These are phyloP conservation scores for Gymnocheta viridis DNA, from an alignment of 2,888 invertebrate genomes.

Conservation along the genomic window DNA sequence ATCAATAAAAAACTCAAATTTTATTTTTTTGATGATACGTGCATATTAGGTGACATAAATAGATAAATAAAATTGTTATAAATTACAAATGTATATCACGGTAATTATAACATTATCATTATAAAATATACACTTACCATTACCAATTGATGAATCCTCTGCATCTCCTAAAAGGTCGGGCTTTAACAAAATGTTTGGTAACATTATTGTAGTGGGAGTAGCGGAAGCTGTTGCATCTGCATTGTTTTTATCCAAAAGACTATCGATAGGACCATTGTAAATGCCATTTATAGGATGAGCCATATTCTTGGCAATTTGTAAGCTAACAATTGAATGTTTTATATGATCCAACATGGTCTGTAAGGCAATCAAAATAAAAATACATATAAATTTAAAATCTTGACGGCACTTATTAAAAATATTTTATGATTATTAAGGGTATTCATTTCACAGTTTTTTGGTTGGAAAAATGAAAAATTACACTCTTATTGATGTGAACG, in stretches of 20 bases:
- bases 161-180: conserved; percentile 73
- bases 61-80: too few relatives aligned
- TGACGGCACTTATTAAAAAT: neutral
- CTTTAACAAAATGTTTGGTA: conserved; percentile 60
- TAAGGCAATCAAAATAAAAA: conserved; percentile 70
- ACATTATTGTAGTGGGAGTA: conserved; percentile 70
- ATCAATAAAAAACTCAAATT: too few relatives aligned
- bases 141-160: conserved; percentile 78
- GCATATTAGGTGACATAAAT: too few relatives aligned
- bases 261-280: conserved; percentile 86
- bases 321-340: conserved; percentile 98
- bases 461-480: too few relatives aligned
- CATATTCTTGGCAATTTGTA: conserved; percentile 99
- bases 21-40: too few relatives aligned
- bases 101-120: neutral
- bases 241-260: conserved; percentile 48
- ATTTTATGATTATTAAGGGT: neutral
- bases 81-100: too few relatives aligned
- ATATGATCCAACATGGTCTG: conserved; percentile 97
- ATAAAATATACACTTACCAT: conserved; percentile 74
- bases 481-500: too few relatives aligned
- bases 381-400: too few relatives aligned
- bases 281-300: conserved; percentile 95
- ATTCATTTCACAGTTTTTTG: too few relatives aligned
- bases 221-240: conserved; percentile 68